phyloP scores from a whole-genome alignment of 2,113 vertebrate species.

The Willisornis vidua region DNA sequence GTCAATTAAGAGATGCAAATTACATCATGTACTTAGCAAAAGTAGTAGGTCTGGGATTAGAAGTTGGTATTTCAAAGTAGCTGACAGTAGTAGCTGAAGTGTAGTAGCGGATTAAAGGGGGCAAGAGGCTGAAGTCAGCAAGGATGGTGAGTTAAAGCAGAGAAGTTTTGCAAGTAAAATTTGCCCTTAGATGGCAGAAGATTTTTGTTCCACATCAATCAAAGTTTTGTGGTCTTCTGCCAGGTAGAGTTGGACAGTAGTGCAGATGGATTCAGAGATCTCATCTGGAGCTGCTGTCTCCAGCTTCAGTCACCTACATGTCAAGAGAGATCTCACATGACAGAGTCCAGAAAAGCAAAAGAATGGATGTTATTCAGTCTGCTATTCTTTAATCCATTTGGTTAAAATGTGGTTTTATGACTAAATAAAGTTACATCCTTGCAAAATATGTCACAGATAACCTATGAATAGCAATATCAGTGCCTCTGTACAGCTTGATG shows the following conservation, averaged over 20 bases:
- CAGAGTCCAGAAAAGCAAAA: not conserved
- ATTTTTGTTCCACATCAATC: not conserved
- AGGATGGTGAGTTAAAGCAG: not conserved
- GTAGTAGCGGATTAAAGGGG: not conserved
- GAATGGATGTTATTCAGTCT: not conserved
- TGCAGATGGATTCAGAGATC: not conserved
- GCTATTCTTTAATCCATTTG: not conserved
- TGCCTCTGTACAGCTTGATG: not conserved
- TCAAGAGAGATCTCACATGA: not conserved
- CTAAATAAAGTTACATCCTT: not conserved
- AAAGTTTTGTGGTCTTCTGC: not conserved
- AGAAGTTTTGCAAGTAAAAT: slow-evolving; percentile 8
- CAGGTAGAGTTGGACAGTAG: not conserved
- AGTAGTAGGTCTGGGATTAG: slow-evolving; percentile 3
- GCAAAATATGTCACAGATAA: not conserved
- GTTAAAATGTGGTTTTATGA: not conserved
- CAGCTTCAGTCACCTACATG: not conserved
- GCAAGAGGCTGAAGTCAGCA: not conserved
- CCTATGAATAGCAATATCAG: not conserved
- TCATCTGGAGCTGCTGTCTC: not conserved
- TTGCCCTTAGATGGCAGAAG: not conserved
- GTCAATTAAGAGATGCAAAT: slow-evolving; percentile 22
- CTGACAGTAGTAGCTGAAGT: not conserved
- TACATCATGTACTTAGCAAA: not conserved
- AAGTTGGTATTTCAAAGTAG: slow-evolving; percentile 8